Evolutionary conservation across 1,140 invertebrate genomes (phyloP).

Genomic region (Forficula auricularia): DNA sequence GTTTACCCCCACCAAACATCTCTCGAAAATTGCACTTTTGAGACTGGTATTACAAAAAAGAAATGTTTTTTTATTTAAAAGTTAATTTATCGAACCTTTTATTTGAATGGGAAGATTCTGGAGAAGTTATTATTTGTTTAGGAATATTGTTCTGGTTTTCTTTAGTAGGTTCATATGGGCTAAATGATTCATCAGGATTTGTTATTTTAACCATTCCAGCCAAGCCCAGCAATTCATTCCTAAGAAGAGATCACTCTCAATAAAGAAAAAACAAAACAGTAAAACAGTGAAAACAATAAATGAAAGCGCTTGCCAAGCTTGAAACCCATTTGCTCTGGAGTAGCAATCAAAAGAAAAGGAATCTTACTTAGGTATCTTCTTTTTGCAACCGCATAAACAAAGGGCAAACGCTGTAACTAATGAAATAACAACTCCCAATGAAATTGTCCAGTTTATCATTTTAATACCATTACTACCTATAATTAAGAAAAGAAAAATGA

Average conservation of each 20-base stretch:
- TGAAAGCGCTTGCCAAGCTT: background rate
- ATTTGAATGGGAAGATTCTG: conserved; percentile 10
- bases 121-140: conserved; percentile 7
- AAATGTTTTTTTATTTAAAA: no score
- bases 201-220: conserved; percentile 23
- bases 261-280: conserved; percentile 10
- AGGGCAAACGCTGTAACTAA: conserved; percentile 10
- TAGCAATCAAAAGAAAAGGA: background rate
- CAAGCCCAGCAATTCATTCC: conserved; percentile 22
- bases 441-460: conserved; percentile 9
- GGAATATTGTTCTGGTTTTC: background rate
- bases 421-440: conserved; percentile 9
- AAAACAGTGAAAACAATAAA: background rate
- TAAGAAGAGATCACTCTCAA: conserved; percentile 13
- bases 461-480: conserved; percentile 3
- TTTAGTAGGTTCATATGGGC: background rate
- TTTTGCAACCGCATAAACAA: conserved; percentile 20
- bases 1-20: no score
- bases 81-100: conserved; percentile 18
- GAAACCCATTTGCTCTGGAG: background rate
- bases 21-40: no score
- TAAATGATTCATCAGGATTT: conserved; percentile 19
- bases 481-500: no score
- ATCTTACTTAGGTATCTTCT: conserved; percentile 19
- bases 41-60: no score